Evolutionary conservation across 2,888 invertebrate genomes (phyloP).

Genomic region (Volucella zonaria): DNA sequence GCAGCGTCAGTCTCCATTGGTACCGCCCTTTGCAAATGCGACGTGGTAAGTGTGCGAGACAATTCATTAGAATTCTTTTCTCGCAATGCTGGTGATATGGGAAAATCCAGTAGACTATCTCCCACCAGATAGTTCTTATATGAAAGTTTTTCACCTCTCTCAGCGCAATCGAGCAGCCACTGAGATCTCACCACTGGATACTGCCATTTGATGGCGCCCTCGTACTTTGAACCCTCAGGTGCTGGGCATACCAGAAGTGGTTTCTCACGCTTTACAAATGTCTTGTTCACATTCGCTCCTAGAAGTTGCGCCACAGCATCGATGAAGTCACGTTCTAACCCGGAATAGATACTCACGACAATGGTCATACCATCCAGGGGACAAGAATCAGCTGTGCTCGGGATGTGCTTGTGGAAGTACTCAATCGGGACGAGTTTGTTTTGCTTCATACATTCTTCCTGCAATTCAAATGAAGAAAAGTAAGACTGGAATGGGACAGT

Average conservation of each 20-base stretch:
- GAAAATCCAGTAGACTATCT: slow-evolving; percentile 81
- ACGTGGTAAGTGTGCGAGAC: slow-evolving; percentile 31
- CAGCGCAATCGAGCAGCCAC: slow-evolving; percentile 90
- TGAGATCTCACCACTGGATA: slow-evolving; percentile 90
- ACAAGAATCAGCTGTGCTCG: slow-evolving; percentile 82
- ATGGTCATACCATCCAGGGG: slow-evolving; percentile 89
- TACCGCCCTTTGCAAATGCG: slow-evolving; percentile 13
- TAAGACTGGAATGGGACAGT: not conserved
- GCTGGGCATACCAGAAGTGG: slow-evolving; percentile 92
- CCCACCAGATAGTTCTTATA: slow-evolving; percentile 86
- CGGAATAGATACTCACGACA: slow-evolving; percentile 90
- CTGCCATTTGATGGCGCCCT: slow-evolving; percentile 92
- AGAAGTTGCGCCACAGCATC: slow-evolving; percentile 87
- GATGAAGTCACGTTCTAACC: slow-evolving; percentile 89
- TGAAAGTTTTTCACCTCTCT: slow-evolving; percentile 83
- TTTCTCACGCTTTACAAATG: slow-evolving; percentile 87
- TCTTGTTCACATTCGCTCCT: slow-evolving; percentile 88
- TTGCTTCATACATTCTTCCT: slow-evolving; percentile 83
- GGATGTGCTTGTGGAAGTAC: slow-evolving; percentile 89
- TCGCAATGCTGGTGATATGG: slow-evolving; percentile 76
- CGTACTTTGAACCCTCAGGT: slow-evolving; percentile 90
- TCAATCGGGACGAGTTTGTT: slow-evolving; percentile 85
- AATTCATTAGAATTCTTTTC: slow-evolving; percentile 73
- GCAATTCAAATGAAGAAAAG: slow-evolving; percentile 11
- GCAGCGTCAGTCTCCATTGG: slow-evolving; percentile 71